phyloP scores from a whole-genome alignment of 2,113 vertebrate genomes.

The Sinocyclocheilus rhinocerous region DNA sequence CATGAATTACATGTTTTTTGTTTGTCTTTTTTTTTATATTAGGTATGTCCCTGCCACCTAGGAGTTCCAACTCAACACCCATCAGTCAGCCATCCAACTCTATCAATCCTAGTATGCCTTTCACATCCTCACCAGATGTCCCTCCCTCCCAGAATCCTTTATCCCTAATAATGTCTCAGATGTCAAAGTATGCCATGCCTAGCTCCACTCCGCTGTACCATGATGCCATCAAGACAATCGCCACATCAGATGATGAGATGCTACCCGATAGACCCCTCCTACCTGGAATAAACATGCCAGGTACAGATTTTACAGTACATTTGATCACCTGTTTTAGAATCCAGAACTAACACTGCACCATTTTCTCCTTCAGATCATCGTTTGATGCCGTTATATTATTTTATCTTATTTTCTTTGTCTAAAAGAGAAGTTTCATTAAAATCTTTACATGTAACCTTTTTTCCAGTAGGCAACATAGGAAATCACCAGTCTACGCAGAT shows the following conservation, averaged over 20 bases:
- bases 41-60: conserved; percentile 78
- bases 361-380: too few species aligned
- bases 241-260: conserved; percentile 96
- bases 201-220: conserved; percentile 97
- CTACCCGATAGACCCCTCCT: conserved; percentile 88
- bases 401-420: neutral
- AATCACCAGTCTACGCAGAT: conserved; percentile 81
- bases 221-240: conserved; percentile 98
- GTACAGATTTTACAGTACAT: conserved; percentile 66
- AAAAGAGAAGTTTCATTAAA: neutral
- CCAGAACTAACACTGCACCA: neutral
- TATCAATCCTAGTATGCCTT: conserved; percentile 86
- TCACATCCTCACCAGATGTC: conserved; percentile 87
- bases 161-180: conserved; percentile 98
- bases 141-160: conserved; percentile 91
- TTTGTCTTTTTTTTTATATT: conserved; percentile 12
- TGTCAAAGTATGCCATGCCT: conserved; percentile 99
- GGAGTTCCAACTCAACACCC: conserved; percentile 84
- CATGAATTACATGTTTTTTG: neutral
- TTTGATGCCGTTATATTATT: neutral
- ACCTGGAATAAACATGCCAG: conserved; percentile 85
- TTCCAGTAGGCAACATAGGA: conserved; percentile 77
- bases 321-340: neutral
- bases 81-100: conserved; percentile 80
- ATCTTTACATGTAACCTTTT: neutral